Base-by-base conservation (phyloP, 2,888 invertebrate genomes). In the Brenthis hecate region DNA sequence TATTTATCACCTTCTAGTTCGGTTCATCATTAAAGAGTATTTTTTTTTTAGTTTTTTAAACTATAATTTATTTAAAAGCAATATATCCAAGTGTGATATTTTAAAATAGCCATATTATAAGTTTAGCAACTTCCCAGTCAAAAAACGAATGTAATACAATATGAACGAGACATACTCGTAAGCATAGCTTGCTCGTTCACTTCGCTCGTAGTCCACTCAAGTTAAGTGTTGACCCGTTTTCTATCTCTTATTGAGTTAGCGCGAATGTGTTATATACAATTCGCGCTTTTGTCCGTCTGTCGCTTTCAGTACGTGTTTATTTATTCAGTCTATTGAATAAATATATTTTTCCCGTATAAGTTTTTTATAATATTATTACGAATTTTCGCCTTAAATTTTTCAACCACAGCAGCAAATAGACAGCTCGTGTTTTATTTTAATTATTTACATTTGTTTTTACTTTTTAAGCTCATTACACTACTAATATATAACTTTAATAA, bases 211-310 rank as follows among this genome's bases (percentile, higher is more conserved):
- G 69, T 50, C 62, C 63, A 66, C 70, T 70, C 63, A 50, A 64
- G 47, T 48, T 63, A 57, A 70, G 70, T 63, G 58, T 66, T 63
- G 66, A 63, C 70, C 66, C 66, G 62, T 58, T 66, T 66, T 58
- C 62, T 57, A 58, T 53, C 63, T 57, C 61, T 69, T 63, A 69
- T 65, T 65, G 64, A 68, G 68, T 68, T 65, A 65, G 58, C 68
- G 28, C 16, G 51, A 56, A 56, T 62, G 61, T 14, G 61, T 61
- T 67, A 56, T 67, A 56, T 67, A 61, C 66, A 50, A 50, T 61
- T 56, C 36, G n/a, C 43, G 61, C 66, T 67, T 67, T 67, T 67
- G 66, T 67, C 51, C 60, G 23, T 54, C 19, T 62, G 62, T 62
- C 62, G 36, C 19, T 43, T 16, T 53, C 6, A n/a, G 16, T 54